phyloP scores from a whole-genome alignment of 1,140 invertebrate species.

The Drosophila littoralis region DNA sequence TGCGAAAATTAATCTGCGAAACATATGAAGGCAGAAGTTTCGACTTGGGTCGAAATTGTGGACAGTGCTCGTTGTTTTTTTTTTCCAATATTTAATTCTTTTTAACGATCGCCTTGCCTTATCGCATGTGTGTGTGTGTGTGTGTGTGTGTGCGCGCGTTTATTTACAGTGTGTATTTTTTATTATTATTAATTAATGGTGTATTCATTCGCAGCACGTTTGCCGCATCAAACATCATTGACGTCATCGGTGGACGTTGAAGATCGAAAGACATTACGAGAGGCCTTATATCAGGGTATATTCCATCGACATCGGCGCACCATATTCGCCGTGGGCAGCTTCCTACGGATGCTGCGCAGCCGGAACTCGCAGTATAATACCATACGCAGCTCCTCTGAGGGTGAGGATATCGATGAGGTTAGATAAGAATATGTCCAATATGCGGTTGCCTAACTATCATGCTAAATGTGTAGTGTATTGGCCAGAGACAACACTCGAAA shows the following conservation, averaged over 20 bases:
- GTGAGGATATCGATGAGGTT: conserved; percentile 83
- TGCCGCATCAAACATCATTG: conserved; percentile 83
- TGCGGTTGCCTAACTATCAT: conserved; percentile 14
- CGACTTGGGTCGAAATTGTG: conserved; percentile 2
- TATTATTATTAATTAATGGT: conserved; percentile 10
- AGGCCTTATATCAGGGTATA: conserved; percentile 92
- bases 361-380: conserved; percentile 92
- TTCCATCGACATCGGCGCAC: conserved; percentile 91
- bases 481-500: conserved; percentile 20
- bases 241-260: conserved; percentile 84
- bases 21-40: conserved; percentile 3
- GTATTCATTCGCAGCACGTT: conserved; percentile 65
- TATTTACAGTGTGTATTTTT: conserved; percentile 21
- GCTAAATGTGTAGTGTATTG: conserved; percentile 14
- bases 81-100: neutral
- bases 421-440: conserved; percentile 72
- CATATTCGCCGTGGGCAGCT: conserved; percentile 91
- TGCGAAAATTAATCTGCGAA: neutral
- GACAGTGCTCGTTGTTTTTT: neutral
- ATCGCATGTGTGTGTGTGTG: conserved; percentile 27
- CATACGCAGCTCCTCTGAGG: conserved; percentile 86
- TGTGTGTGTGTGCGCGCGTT: neutral
- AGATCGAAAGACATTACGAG: conserved; percentile 86
- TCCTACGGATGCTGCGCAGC: conserved; percentile 91
- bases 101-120: conserved; percentile 22